Conservation (phyloP, 2,888 invertebrate species). For the Apodemia mormo region DNA sequence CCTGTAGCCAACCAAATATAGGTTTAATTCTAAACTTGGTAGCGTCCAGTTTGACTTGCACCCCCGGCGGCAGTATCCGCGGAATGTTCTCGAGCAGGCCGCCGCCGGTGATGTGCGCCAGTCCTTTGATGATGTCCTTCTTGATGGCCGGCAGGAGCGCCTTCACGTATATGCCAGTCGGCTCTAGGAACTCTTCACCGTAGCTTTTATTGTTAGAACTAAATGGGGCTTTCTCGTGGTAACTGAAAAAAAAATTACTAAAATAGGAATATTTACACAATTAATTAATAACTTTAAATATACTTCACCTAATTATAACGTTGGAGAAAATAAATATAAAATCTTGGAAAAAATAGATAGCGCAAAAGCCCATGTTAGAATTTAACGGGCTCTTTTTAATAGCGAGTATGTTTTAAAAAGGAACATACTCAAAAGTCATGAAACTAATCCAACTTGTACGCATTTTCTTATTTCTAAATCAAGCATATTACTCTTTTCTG, state of each 20-base stretch:
- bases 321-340: no score
- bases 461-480: no score
- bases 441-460: no score
- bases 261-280: background rate
- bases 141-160: constrained; percentile 87
- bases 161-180: constrained; percentile 93
- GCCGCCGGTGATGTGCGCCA: constrained; percentile 97
- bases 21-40: constrained; percentile 86
- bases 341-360: no score
- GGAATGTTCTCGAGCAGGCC: constrained; percentile 95
- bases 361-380: no score
- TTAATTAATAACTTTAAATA: background rate
- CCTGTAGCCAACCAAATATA: constrained; percentile 94
- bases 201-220: constrained; percentile 57
- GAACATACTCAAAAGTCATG: no score
- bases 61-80: constrained; percentile 87
- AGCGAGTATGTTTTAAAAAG: no score
- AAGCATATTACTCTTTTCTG: no score
- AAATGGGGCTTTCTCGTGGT: constrained; percentile 67
- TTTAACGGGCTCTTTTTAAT: no score
- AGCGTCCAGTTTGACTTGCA: constrained; percentile 87
- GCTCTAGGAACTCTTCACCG: constrained; percentile 91
- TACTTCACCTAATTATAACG: background rate
- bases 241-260: constrained; percentile 43
- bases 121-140: constrained; percentile 88